These are phyloP conservation scores for Meloe dianella DNA, from an alignment of 2,888 invertebrate genomes.

Conservation along the genomic window DNA sequence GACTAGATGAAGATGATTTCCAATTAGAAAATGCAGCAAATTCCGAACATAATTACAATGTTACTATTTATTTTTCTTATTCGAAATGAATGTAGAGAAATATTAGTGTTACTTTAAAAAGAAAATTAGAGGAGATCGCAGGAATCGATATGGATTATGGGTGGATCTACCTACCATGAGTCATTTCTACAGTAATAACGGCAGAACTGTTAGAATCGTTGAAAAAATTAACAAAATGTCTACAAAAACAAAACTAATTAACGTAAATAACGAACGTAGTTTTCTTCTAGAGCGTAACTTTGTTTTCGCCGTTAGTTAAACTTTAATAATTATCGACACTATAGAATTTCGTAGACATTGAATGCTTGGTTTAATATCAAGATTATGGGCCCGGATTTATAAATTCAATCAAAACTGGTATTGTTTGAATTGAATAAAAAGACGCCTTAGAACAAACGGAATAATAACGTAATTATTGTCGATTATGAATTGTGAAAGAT, in stretches of 20 bases:
- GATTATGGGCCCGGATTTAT: neutral
- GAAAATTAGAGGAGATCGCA: neutral
- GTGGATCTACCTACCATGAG: neutral
- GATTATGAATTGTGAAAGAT: neutral
- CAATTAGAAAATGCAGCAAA: constrained; percentile 8
- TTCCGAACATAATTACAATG: neutral
- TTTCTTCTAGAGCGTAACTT: neutral
- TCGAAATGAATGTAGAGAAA: neutral
- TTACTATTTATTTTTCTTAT: neutral
- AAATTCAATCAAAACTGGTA: neutral
- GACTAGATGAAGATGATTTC: constrained; percentile 7
- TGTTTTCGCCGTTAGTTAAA: constrained; percentile 1
- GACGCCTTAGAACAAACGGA: neutral
- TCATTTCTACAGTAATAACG: neutral
- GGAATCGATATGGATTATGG: neutral
- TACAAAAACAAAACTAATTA: neutral
- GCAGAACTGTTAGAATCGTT: no score
- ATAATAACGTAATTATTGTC: neutral
- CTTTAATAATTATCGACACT: neutral
- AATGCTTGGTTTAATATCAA: neutral
- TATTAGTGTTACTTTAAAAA: neutral
- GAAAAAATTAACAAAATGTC: neutral
- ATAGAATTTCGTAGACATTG: neutral
- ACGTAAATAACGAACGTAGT: neutral
- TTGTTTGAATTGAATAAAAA: neutral